phyloP scores from a whole-genome alignment of 2,113 vertebrate genomes.

The Oenanthe melanoleuca region DNA sequence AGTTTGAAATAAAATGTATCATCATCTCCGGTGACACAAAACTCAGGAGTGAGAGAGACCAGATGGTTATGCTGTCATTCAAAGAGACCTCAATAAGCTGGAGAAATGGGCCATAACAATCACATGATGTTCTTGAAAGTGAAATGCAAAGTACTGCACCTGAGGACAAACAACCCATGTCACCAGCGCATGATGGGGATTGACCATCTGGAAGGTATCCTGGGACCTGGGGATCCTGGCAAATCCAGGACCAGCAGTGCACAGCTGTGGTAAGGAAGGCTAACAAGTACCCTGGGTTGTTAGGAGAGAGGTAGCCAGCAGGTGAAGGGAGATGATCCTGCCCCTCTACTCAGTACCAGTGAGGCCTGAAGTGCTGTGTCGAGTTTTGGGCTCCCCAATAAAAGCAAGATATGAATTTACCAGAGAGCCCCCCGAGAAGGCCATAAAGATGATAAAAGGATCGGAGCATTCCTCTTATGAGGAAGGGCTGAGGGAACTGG shows the following conservation, averaged over 20 bases:
- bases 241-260: background rate
- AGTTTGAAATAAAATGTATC: background rate
- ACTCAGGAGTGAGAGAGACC: background rate
- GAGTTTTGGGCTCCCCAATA: background rate
- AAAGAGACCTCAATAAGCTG: background rate
- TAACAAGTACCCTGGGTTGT: background rate
- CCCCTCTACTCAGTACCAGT: background rate
- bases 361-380: background rate
- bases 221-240: background rate
- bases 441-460: background rate
- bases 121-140: background rate
- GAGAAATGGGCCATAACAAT: background rate
- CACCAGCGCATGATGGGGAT: background rate
- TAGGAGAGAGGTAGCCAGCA: background rate
- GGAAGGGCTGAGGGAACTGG: background rate
- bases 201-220: background rate
- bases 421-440: background rate
- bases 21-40: background rate
- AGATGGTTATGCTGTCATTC: background rate
- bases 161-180: background rate
- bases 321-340: background rate
- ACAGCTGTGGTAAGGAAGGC: background rate
- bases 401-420: background rate
- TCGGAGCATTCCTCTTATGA: background rate
- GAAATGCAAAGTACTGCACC: background rate